Base-by-base conservation (phyloP, 1,140 invertebrate genomes). In the Pteromalus puparum region DNA sequence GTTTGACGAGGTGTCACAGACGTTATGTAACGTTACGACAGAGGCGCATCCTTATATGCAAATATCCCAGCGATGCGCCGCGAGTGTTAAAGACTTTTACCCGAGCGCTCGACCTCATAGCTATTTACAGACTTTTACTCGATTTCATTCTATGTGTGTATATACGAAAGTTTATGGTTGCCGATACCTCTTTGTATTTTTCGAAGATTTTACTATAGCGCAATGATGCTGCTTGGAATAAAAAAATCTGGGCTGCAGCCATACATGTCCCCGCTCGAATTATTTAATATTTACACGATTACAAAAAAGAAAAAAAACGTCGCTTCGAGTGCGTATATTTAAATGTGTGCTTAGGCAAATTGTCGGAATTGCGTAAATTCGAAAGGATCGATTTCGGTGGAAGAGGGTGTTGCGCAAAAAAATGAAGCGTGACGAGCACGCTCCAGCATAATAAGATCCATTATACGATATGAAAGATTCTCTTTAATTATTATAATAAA, bases 401-500 rank as follows among this genome's bases (percentile, higher is more conserved):
- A 6, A 24, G 28, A 38, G 28, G 61, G 30, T 21, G n/a, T 68
- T 78, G 6, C n/a, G 65, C 65, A 80, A 80, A 70, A 79, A 67
- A 34, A n/a, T 21, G 38, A 73, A 12, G 34, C 34, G 12, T 21
- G 30, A 38, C 34, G 72, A 73, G 21, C 24, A 46, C 12, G 42
- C 30, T 34, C 21, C 38, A 42, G 38, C 7, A 42, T 42, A 42
- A 42, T 9, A 75, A 75, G 24, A 46, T 42, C 42, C 24, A 15
- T 70, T 26, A 24, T 75, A 48, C 21, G 73, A 75, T 38, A 13
- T 70, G 53, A 61, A 73, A 73, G 70, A 73, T 3, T 10, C 65
- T 81, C 18, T 73, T 81, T 48, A 53, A 73, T 81, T 73, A 46
- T 42, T 65, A 67, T 46, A 82, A 28, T 38, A 82, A 75, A 74